Conservation (phyloP, 1,140 invertebrate genomes). For the Penaeus chinensis region DNA sequence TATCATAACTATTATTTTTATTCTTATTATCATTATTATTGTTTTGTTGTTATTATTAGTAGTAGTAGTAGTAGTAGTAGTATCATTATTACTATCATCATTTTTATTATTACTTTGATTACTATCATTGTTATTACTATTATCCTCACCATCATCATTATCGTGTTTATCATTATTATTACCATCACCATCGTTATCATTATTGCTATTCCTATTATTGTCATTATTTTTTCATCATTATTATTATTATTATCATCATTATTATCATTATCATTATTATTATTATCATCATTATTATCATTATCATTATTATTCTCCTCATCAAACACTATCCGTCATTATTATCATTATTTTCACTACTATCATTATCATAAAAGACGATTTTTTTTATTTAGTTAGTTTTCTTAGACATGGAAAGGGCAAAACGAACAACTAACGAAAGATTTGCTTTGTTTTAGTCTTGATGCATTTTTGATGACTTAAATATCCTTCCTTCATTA, state of each 20-base stretch:
- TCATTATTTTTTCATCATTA: not conserved
- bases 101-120: not conserved
- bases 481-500: too few species aligned
- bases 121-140: not conserved
- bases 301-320: not conserved
- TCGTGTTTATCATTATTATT: not conserved
- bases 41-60: too few species aligned
- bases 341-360: not conserved
- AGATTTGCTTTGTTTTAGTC: too few species aligned
- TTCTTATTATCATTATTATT: too few species aligned
- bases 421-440: too few species aligned
- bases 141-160: slow-evolving; percentile 11
- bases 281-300: slow-evolving; percentile 8
- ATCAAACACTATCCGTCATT: not conserved
- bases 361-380: not conserved
- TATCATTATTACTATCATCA: too few species aligned
- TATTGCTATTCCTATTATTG: not conserved
- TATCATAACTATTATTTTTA: too few species aligned
- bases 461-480: too few species aligned
- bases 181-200: not conserved
- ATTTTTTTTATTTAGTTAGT: not conserved
- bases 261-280: slow-evolving; percentile 11
- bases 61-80: too few species aligned
- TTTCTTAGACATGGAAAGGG: too few species aligned
- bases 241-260: slow-evolving; percentile 16